phyloP scores from a whole-genome alignment of 2,113 vertebrate genomes.

The Gulo gulo region DNA sequence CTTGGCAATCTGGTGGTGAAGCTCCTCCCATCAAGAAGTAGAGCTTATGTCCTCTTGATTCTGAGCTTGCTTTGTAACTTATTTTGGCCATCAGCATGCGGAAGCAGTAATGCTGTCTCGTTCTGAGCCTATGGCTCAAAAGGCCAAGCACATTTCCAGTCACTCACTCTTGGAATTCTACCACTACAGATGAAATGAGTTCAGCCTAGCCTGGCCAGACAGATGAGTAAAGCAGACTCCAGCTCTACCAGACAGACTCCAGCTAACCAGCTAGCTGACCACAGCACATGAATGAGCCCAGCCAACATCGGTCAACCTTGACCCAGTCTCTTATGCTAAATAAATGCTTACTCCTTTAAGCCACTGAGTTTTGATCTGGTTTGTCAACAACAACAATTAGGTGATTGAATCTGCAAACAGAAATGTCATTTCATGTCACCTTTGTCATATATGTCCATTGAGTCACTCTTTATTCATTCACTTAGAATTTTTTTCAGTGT shows the following conservation, averaged over 20 bases:
- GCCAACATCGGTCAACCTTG: background rate
- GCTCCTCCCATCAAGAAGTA: background rate
- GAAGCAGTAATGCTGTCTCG: background rate
- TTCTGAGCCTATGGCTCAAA: background rate
- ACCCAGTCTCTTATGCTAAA: background rate
- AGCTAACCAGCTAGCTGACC: background rate
- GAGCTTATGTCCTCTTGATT: background rate
- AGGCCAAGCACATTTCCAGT: background rate
- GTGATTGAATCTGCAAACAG: background rate
- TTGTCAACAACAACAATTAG: background rate
- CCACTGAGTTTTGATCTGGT: background rate
- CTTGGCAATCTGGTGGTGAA: background rate
- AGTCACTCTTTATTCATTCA: background rate
- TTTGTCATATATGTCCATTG: background rate
- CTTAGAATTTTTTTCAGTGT: conserved; percentile 19
- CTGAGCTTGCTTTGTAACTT: background rate
- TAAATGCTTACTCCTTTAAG: background rate
- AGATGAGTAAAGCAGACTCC: background rate
- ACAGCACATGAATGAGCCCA: background rate
- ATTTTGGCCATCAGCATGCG: background rate
- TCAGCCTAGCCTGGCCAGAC: background rate
- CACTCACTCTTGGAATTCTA: background rate
- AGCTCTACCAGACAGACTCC: background rate
- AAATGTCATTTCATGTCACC: background rate
- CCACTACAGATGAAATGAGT: background rate